Evolutionary conservation across 2,797 vertebrate genomes (phyloP), one percentile per base, ranked within the genome.

Genomic region (Acrocephalus scirpaceus): DNA sequence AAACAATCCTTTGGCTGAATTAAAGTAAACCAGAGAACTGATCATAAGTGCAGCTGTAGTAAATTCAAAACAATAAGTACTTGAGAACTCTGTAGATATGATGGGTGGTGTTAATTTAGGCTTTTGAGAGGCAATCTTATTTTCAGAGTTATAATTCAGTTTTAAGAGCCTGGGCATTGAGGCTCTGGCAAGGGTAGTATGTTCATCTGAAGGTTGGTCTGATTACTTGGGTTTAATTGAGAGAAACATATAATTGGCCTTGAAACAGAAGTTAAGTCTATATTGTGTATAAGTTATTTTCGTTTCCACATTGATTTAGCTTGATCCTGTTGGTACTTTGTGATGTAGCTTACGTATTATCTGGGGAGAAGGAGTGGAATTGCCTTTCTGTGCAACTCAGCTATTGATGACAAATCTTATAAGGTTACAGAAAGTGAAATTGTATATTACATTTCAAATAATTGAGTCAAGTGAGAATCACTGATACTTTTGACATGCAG

Each of bases 401-500:
- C 61, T 90, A 29, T 92, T 42, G 32, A 90, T 91, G 88, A 87
- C 42, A 77, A 67, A 64, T 80, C 73, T 54, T 86, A 36, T 8
- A 71, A 62, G 79, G 64, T 75, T 94, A 45, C 34, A 54, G 70
- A 69, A 91, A 96, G 83, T 86, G 70, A 93, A 88, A 85, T 84
- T 86, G n/a, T 86, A 4, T 88, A 76, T 97, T 94, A 67, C 30
- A 18, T 93, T 92, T 91, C 72, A 34, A 91, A 94, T 95, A 90
- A 73, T 42, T 47, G 80, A 95, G 66, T 82, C 62, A 69, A 96
- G 85, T 67, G 73, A 95, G 90, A 95, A 76, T 78, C 79, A 50
- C 16, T 81, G 92, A 93, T 93, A 87, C 50, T 84, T 95, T 36
- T 88, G 85, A 88, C 69, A 65, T 58, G 60, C 81, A 75, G 62